phyloP scores from a whole-genome alignment of 2,797 vertebrate species.

The Labroides dimidiatus region DNA sequence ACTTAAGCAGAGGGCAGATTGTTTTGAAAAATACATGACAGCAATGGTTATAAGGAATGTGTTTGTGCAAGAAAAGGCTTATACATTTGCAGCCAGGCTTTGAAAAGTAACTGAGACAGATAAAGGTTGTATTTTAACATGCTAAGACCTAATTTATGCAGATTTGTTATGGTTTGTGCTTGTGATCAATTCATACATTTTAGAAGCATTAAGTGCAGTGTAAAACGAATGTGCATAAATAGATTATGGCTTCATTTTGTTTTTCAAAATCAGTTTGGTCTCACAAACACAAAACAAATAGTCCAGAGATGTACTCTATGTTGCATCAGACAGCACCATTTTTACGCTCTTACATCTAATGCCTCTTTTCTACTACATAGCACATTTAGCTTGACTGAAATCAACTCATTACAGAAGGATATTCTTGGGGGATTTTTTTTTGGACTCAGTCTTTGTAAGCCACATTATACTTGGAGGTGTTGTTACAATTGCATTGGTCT shows the following conservation, averaged over 20 bases:
- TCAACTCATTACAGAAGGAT: too few species aligned
- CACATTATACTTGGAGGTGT: too few species aligned
- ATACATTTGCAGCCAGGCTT: constrained; percentile 18
- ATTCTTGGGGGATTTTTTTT: too few species aligned
- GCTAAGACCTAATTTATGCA: not conserved
- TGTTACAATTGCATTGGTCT: too few species aligned
- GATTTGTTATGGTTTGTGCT: not conserved
- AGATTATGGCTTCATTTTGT: not conserved
- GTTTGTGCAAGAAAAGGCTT: constrained; percentile 11
- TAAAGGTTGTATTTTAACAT: constrained; percentile 10
- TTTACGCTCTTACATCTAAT: not conserved
- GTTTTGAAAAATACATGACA: constrained; percentile 39
- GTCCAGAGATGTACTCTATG: not conserved
- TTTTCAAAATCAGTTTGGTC: not conserved
- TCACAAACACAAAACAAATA: not conserved
- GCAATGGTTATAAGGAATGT: constrained; percentile 16
- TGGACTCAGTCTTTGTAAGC: too few species aligned
- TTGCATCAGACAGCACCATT: not conserved
- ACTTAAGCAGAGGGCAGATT: constrained; percentile 32
- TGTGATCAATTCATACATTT: not conserved
- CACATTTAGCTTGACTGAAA: not conserved
- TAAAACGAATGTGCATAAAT: not conserved
- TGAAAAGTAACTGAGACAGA: constrained; percentile 6
- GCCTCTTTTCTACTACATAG: not conserved
- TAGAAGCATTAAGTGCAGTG: not conserved